A percentile compares a stretch with the other conserved stretches of the same genome.
Evolutionary conservation across 2,797 vertebrate genomes (phyloP).

Genomic region (Microchirus variegatus): DNA sequence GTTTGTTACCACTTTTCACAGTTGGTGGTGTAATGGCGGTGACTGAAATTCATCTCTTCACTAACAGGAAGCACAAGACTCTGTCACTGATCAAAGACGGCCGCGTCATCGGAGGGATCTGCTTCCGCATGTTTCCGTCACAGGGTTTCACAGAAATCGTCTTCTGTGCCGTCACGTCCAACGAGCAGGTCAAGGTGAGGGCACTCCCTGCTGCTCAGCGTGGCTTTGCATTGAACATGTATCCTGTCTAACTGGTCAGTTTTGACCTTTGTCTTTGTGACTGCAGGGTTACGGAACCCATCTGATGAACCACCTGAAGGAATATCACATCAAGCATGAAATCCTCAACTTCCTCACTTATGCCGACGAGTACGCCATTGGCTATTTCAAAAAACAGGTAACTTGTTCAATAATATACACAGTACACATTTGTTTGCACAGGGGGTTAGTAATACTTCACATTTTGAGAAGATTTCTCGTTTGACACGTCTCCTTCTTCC

Average conservation of each 20-base stretch:
- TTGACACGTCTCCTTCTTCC: background rate
- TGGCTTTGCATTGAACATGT: background rate
- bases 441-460: no score
- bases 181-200: conserved; percentile 98
- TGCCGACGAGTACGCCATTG: conserved; percentile 98
- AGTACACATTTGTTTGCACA: background rate
- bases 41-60: background rate
- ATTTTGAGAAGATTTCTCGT: no score
- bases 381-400: conserved; percentile 99
- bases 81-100: conserved; percentile 98
- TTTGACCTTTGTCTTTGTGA: conserved; percentile 13
- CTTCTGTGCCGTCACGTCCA: conserved; percentile 98
- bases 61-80: conserved; percentile 95
- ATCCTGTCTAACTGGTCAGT: background rate
- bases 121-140: conserved; percentile 98
- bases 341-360: conserved; percentile 98
- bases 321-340: conserved; percentile 98
- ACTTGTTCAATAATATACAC: conserved; percentile 2
- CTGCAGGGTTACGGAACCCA: conserved; percentile 96
- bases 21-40: background rate
- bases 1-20: background rate
- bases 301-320: conserved; percentile 98
- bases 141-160: conserved; percentile 99
- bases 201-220: background rate
- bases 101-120: conserved; percentile 99